Conservation (phyloP, 2,888 invertebrate genomes). For the Hypsopygia costalis region DNA sequence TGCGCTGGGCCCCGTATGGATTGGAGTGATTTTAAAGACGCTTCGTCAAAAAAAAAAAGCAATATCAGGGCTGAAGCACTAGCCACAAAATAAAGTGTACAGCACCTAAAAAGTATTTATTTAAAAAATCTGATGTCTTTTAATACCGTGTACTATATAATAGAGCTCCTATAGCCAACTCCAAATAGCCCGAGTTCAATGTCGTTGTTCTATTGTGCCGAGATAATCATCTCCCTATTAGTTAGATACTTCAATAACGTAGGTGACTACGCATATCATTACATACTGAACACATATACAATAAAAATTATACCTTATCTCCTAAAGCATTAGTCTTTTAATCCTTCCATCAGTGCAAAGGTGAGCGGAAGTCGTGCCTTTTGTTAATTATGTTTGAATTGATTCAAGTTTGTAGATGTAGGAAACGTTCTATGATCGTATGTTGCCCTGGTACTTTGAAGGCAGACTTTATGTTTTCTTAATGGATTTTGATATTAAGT, state of each 20-base stretch:
- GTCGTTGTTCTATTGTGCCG: slow-evolving; percentile 16
- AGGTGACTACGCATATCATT: slow-evolving; percentile 12
- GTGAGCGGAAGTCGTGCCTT: background rate
- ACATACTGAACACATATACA: background rate
- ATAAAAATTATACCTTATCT: background rate
- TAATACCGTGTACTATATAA: no score
- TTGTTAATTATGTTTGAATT: background rate
- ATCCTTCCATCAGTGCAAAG: background rate
- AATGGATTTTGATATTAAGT: background rate
- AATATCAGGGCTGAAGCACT: no score
- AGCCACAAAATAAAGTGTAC: no score
- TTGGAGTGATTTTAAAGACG: no score
- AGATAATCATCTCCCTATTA: slow-evolving; percentile 16
- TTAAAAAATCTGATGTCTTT: no score
- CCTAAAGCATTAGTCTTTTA: background rate
- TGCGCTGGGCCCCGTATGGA: no score
- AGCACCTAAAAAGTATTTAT: no score
- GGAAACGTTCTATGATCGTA: background rate
- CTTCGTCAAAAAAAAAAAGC: no score
- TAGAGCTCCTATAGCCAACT: no score
- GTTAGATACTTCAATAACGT: slow-evolving; percentile 11
- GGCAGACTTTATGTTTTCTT: background rate
- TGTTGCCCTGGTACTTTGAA: background rate
- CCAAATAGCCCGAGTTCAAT: slow-evolving; percentile 11
- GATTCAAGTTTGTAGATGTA: background rate